Base-by-base conservation (phyloP, 2,797 vertebrate species). In the Prunella strophiata region DNA sequence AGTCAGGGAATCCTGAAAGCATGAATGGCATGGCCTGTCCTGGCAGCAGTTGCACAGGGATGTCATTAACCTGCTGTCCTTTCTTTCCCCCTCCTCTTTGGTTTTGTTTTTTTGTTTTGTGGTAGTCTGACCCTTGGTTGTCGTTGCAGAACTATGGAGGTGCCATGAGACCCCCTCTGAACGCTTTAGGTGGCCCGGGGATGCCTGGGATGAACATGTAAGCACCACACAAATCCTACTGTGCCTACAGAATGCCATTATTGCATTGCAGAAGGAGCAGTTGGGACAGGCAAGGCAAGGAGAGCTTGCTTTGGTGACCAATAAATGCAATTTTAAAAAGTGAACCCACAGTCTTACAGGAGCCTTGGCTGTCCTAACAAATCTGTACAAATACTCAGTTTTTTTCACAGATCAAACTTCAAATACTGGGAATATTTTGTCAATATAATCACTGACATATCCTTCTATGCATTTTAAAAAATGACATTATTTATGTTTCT, bases 201-300 rank as follows among this genome's bases (percentile, higher is more conserved):
- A 99, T 99, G 99, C 99, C 99, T 96, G 99, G 98, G 96, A 99
- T 99, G 99, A 99, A 98, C 98, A 99, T 99, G 99, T 99, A 98
- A 99, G 99, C 98, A 96, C 91, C 94, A 92, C 85, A 86, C 85
- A 51, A 52, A 88, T 91, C 67, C 89, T 96, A 48, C 78, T 47
- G 52, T 86, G 52, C 91, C 77, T 91, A 85, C 21, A 51, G 70
- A 94, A 81, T 74, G 43, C 63, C 20, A 55, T 65, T 38, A 25
- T 61, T 91, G 58, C 27, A 5, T 67, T 93, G 50, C 91, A 70
- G 61, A 36, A 59, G 52, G 72, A 71, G 38, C 38, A 27, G 1
- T 26, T 62, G 48, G 77, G n/a, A 38, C 65, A 45, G 25, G 3
- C 50, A 38, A 52, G 16, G 48, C 15, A 62, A 78, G 27, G 52